Evolutionary conservation across 2,888 invertebrate species (phyloP).

Genomic region (Cephus pulcher): DNA sequence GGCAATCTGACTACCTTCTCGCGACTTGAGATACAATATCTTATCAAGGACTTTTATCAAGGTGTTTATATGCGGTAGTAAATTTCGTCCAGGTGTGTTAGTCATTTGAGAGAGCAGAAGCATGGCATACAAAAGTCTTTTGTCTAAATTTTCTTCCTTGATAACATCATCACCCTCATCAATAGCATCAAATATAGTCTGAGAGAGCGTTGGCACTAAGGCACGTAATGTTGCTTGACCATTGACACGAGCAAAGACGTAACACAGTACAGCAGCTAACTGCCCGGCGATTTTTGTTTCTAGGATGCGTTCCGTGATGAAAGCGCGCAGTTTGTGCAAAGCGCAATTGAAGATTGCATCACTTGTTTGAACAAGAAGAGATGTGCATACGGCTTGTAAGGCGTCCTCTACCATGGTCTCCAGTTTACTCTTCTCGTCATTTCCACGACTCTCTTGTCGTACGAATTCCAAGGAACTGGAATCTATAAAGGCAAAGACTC

Average conservation of each 20-base stretch:
- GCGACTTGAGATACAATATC: slow-evolving; percentile 76
- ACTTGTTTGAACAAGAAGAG: slow-evolving; percentile 79
- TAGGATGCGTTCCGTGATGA: slow-evolving; percentile 80
- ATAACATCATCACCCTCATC: slow-evolving; percentile 75
- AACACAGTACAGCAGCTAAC: slow-evolving; percentile 80
- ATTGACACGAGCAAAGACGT: slow-evolving; percentile 75
- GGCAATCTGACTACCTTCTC: slow-evolving; percentile 75
- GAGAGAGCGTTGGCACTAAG: slow-evolving; percentile 80
- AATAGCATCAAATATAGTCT: slow-evolving; percentile 70
- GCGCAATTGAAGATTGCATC: slow-evolving; percentile 73
- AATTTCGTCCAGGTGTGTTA: slow-evolving; percentile 73
- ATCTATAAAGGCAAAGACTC: slow-evolving; percentile 78
- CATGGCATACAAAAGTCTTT: slow-evolving; percentile 82
- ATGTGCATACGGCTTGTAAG: slow-evolving; percentile 75
- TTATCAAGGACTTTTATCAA: slow-evolving; percentile 77
- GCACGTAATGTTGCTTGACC: slow-evolving; percentile 77
- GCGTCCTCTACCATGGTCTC: slow-evolving; percentile 81
- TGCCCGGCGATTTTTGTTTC: slow-evolving; percentile 88
- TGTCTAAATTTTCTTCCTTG: slow-evolving; percentile 82
- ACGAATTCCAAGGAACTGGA: slow-evolving; percentile 78
- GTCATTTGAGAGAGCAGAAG: slow-evolving; percentile 79
- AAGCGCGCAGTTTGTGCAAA: slow-evolving; percentile 79
- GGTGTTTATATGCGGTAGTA: slow-evolving; percentile 75
- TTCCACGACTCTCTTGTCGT: slow-evolving; percentile 69
- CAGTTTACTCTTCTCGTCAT: slow-evolving; percentile 73